Base-by-base conservation (phyloP, 2,113 vertebrate genomes). In the Sinocyclocheilus grahami region DNA sequence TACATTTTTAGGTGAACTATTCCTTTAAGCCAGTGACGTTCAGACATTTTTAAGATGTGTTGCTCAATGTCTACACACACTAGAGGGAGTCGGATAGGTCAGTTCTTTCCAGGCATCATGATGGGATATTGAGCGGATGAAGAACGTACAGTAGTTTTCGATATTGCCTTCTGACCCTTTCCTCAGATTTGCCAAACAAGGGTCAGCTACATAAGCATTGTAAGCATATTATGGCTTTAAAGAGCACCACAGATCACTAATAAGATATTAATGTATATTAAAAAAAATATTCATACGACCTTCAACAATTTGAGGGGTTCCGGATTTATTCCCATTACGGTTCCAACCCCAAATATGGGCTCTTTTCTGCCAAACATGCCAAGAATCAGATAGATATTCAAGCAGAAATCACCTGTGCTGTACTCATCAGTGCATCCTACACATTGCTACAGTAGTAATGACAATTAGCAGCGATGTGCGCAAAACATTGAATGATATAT, bases 381-480 rank as follows among this genome's bases (percentile, higher is more conserved):
- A n/a, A 4, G 12, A 67, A 67, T 37, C 16, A 37, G 18, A 55
- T 4, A 16, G 53, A 16, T 55, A 55, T 55, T 18, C 16, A 20
- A 55, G 53, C 53, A 5, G 53, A 33, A 69, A 67, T 48, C 58
- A 5, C 22, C 12, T 53, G 30, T 62, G 53, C 53, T 0, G 20
- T 79, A 39, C 12, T 18, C 46, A 14, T 42, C 74, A 42, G 62
- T 86, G 20, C 10, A 63, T 67, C 80, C 16, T 33, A 20, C 16
- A 58, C 16, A 3, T 24, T 37, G 39, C 51, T 79, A 84, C 37
- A 60, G 67, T 67, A 42, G 7, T 37, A 14, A 22, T 13, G 12
- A 46, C 33, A 63, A n/a, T 76, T 92, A 94, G 93, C 94, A 94
- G 95, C 94, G 87, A 82, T 88, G 74, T 86, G 87, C 48, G 48